A percentile compares a stretch with the other conserved stretches of the same genome.
Conservation (phyloP, 1,140 invertebrate genomes). For the Lethrus apterus region DNA sequence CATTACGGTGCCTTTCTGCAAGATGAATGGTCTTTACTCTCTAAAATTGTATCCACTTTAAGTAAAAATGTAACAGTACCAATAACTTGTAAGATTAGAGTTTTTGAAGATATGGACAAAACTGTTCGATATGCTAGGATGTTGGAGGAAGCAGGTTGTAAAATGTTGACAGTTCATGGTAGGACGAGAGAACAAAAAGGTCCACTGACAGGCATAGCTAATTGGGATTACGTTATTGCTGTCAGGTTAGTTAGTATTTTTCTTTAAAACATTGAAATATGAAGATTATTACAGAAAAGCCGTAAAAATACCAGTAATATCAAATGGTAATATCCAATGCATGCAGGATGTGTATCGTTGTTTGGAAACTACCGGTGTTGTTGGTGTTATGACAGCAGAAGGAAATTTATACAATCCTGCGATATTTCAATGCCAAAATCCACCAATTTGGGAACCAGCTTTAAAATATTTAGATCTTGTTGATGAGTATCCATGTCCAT, state of each 20-base stretch:
- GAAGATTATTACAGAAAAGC: conserved; percentile 54
- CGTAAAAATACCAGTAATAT: conserved; percentile 88
- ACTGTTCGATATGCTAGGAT: conserved; percentile 90
- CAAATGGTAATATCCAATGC: conserved; percentile 97
- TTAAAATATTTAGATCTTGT: conserved; percentile 83
- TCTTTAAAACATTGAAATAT: conserved; percentile 15
- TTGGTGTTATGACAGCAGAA: conserved; percentile 88
- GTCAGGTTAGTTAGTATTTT: conserved; percentile 62
- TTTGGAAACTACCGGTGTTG: conserved; percentile 74
- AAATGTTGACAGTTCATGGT: conserved; percentile 91
- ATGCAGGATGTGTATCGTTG: conserved; percentile 82
- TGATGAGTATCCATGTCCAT: conserved; percentile 78
- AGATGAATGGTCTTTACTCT: conserved; percentile 86
- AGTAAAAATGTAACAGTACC: conserved; percentile 68
- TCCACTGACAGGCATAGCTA: conserved; percentile 85
- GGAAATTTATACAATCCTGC: conserved; percentile 94
- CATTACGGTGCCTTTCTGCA: conserved; percentile 88
- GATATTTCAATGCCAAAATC: conserved; percentile 70
- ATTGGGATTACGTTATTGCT: conserved; percentile 89
- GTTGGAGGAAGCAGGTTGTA: conserved; percentile 89
- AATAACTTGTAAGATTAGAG: conserved; percentile 92
- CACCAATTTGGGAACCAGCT: conserved; percentile 82
- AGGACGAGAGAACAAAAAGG: conserved; percentile 95
- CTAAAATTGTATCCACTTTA: conserved; percentile 65
- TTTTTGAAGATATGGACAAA: conserved; percentile 81